Evolutionary conservation across 2,888 invertebrate species (phyloP).

Genomic region (Apotomis turbidana): DNA sequence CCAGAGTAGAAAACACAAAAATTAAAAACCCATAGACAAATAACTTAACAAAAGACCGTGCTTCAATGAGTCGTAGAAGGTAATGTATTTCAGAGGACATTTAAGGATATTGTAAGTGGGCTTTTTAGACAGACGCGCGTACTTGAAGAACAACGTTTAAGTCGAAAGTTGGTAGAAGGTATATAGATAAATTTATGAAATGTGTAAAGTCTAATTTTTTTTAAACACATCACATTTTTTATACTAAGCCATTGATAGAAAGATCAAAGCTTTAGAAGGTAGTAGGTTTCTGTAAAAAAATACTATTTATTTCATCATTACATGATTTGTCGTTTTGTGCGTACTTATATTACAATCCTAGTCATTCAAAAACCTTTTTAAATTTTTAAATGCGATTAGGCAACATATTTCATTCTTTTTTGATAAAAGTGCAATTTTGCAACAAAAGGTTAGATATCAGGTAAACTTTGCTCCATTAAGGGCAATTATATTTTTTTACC

Average conservation of each 20-base stretch:
- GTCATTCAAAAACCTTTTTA: too few relatives aligned
- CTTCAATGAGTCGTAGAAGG: slow-evolving; percentile 71
- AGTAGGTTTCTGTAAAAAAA: too few relatives aligned
- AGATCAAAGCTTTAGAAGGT: too few relatives aligned
- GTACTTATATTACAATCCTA: too few relatives aligned
- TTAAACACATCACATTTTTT: too few relatives aligned
- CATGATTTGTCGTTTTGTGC: too few relatives aligned
- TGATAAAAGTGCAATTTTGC: neutral
- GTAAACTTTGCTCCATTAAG: slow-evolving; percentile 42
- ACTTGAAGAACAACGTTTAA: neutral
- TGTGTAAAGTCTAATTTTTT: too few relatives aligned
- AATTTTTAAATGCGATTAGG: neutral
- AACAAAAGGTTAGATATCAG: slow-evolving; percentile 13
- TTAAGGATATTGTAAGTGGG: slow-evolving; percentile 43
- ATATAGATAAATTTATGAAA: too few relatives aligned
- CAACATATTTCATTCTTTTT: neutral
- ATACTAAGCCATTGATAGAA: too few relatives aligned
- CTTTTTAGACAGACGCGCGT: neutral
- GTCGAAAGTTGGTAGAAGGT: too few relatives aligned
- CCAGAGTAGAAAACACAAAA: slow-evolving; percentile 56
- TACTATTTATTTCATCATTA: too few relatives aligned
- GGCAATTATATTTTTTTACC: slow-evolving; percentile 59
- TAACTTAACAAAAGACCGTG: slow-evolving; percentile 72
- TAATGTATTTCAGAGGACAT: slow-evolving; percentile 73
- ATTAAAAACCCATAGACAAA: slow-evolving; percentile 63